Evolutionary conservation across 2,888 invertebrate genomes (phyloP).

Genomic region (Hypsopygia costalis): DNA sequence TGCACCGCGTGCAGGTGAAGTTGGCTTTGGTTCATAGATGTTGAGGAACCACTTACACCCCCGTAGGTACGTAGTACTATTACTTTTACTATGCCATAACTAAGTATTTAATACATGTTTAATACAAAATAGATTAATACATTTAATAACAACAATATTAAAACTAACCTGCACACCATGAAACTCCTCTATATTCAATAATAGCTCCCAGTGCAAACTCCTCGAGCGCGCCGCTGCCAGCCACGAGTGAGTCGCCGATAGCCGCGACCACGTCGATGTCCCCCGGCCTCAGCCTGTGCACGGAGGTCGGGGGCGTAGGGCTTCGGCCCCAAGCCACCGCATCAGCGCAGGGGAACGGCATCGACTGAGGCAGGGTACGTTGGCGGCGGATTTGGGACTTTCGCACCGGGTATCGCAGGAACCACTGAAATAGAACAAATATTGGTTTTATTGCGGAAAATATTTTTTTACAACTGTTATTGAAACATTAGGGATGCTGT

Average conservation of each 20-base stretch:
- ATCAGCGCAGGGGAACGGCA: constrained; percentile 82
- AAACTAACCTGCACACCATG: constrained; percentile 85
- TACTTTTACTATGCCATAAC: too few species aligned
- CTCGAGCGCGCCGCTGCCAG: constrained; percentile 87
- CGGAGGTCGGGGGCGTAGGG: constrained; percentile 78
- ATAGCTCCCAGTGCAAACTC: constrained; percentile 87
- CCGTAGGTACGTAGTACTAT: too few species aligned
- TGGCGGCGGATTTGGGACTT: constrained; percentile 74
- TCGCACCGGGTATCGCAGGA: constrained; percentile 67
- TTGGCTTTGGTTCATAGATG: too few species aligned
- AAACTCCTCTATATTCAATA: constrained; percentile 87
- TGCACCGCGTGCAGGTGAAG: too few species aligned
- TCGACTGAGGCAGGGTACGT: constrained; percentile 62
- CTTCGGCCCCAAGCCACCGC: constrained; percentile 58
- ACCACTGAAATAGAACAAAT: constrained; percentile 55
- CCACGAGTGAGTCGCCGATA: constrained; percentile 86
- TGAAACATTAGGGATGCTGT: too few species aligned
- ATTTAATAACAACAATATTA: too few species aligned
- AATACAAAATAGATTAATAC: too few species aligned
- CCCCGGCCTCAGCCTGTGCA: constrained; percentile 84
- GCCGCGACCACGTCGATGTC: constrained; percentile 86
- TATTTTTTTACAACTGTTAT: too few species aligned
- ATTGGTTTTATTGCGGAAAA: too few species aligned
- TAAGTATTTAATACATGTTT: too few species aligned
- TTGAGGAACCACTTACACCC: too few species aligned